Base-by-base conservation (phyloP, 2,888 invertebrate species). In the Heliconius erato region DNA sequence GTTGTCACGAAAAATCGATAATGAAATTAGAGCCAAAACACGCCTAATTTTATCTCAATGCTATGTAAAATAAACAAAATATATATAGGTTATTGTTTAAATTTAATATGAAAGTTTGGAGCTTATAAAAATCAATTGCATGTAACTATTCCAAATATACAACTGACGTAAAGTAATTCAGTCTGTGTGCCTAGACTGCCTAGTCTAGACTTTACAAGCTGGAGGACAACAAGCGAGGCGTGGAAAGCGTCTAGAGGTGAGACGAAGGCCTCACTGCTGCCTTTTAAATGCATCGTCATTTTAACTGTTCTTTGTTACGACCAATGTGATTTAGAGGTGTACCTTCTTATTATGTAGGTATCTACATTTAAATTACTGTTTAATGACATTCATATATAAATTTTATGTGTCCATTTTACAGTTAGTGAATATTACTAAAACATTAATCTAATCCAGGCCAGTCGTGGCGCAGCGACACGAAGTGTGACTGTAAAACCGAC, bases 201-300 rank as follows among this genome's bases (percentile, higher is more conserved):
- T 91, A 90, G 94, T 92, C 92, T 93, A 92, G 93, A 92, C 92
- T 87, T 88, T 87, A 87, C 86, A 88, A 87, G 89, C 84, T 87
- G 87, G 90, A 92, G 92, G 92, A 93, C 92, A 91, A 89, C 90
- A 92, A 89, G 90, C 91, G 91, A 91, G 89, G 88, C 90, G 90
- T 90, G 90, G 88, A 88, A 90, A 89, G 86, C 90, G 94, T 94
- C 94, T 93, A 90, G 90, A 94, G 93, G 94, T 94, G 93, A 94
- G 89, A 89, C 89, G 91, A 92, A 92, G 92, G 92, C 93, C 91
- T 91, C 87, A 65, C 28, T 86, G 82, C 86, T 89, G 87, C 90
- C 90, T 92, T 92, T 90, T 90, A 91, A 92, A 91, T 93, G 93
- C 94, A 93, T 89, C 89, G 86, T 86, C 81, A 85, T 83, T 82